These are phyloP conservation scores for Smittia sp. DNA, from an alignment of 2,888 invertebrate genomes.

Conservation along the genomic window DNA sequence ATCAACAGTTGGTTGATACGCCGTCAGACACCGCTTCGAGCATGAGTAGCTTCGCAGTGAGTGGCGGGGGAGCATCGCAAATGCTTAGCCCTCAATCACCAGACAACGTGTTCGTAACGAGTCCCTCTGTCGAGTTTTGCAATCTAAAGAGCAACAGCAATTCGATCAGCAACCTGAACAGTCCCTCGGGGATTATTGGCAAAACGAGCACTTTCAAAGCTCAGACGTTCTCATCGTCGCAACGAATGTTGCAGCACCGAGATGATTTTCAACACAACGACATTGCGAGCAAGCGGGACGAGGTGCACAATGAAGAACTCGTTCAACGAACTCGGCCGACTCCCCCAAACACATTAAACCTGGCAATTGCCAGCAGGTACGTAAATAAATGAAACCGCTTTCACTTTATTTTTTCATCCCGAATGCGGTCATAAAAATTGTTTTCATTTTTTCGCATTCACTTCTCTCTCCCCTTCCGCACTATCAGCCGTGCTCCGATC, in stretches of 20 bases:
- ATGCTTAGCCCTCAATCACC: slow-evolving; percentile 59
- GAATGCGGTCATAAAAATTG: not conserved
- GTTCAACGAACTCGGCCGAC: slow-evolving; percentile 70
- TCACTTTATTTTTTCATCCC: slow-evolving; percentile 4
- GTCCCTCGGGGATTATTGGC: slow-evolving; percentile 45
- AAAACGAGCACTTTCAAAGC: slow-evolving; percentile 43
- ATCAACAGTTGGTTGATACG: slow-evolving; percentile 49
- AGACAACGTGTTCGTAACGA: slow-evolving; percentile 70
- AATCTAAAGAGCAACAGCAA: slow-evolving; percentile 38
- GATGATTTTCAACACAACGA: slow-evolving; percentile 33
- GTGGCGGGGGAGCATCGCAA: slow-evolving; percentile 50
- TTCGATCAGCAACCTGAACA: slow-evolving; percentile 42
- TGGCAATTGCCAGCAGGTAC: slow-evolving; percentile 48
- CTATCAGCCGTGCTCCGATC: slow-evolving; percentile 67
- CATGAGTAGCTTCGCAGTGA: slow-evolving; percentile 70
- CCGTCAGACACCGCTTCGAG: slow-evolving; percentile 69
- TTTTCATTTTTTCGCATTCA: not conserved
- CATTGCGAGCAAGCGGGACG: slow-evolving; percentile 37
- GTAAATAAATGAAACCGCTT: slow-evolving; percentile 20
- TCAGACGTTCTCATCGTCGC: slow-evolving; percentile 26
- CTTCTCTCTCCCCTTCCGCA: not conserved
- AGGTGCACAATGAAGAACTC: slow-evolving; percentile 55
- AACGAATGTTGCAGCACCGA: slow-evolving; percentile 5
- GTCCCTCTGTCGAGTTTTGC: slow-evolving; percentile 62
- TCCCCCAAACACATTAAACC: slow-evolving; percentile 78